Evolutionary conservation across 2,888 invertebrate genomes (phyloP).

Genomic region (Drosophila kokeensis): DNA sequence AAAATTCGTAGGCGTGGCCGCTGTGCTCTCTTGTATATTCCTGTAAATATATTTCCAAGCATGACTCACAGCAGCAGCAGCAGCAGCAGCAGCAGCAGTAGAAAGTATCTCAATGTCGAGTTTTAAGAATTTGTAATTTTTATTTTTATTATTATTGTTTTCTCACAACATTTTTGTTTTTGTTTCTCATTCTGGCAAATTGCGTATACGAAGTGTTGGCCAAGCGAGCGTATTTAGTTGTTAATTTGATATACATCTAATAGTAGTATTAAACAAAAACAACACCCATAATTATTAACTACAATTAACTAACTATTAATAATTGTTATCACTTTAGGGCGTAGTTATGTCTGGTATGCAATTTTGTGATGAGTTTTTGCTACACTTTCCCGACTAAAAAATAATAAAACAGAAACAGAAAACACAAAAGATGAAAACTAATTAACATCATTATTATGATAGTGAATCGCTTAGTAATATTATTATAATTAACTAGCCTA

Average conservation of each 20-base stretch:
- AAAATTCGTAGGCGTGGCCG: conserved; percentile 31
- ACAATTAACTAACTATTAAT: conserved; percentile 60
- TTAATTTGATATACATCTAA: conserved; percentile 44
- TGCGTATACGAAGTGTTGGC: conserved; percentile 50
- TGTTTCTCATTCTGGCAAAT: conserved; percentile 33
- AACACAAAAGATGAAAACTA: conserved; percentile 20
- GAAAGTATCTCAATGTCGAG: conserved; percentile 57
- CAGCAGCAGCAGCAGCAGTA: conserved; percentile 13
- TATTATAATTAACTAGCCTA: conserved; percentile 63
- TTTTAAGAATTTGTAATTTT: conserved; percentile 35
- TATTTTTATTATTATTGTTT: conserved; percentile 27
- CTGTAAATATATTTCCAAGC: conserved; percentile 72
- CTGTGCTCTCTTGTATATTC: conserved; percentile 77
- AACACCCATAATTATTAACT: conserved; percentile 33
- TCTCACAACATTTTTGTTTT: conserved; percentile 18
- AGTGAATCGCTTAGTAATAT: conserved; percentile 64
- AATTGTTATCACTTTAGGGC: conserved; percentile 71
- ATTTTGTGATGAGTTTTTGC: conserved; percentile 72
- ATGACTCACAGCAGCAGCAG: conserved; percentile 60
- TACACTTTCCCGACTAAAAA: conserved; percentile 38
- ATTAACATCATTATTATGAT: conserved; percentile 44
- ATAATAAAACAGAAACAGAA: background rate
- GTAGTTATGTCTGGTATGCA: conserved; percentile 67
- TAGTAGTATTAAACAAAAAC: conserved; percentile 23
- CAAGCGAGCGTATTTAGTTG: conserved; percentile 41